These are phyloP conservation scores for Nephotettix cincticeps DNA, from an alignment of 1,140 invertebrate genomes.

Conservation along the genomic window DNA sequence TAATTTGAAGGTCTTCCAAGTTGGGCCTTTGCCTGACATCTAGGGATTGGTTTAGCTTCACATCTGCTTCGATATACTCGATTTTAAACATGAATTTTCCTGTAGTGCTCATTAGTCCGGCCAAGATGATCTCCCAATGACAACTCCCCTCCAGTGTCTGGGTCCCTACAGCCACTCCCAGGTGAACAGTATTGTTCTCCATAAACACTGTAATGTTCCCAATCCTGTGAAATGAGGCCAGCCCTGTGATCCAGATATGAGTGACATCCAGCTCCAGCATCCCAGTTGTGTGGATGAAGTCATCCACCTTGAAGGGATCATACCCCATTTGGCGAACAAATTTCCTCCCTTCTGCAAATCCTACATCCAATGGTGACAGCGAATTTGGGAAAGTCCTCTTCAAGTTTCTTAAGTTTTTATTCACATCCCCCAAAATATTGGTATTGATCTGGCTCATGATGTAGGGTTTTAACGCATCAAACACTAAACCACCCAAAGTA, in stretches of 20 bases:
- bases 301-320: constrained; percentile 67
- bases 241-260: constrained; percentile 73
- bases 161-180: constrained; percentile 70
- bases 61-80: constrained; percentile 61
- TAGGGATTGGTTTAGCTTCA: constrained; percentile 69
- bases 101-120: constrained; percentile 64
- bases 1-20: constrained; percentile 71
- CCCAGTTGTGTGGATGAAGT: constrained; percentile 68
- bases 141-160: constrained; percentile 72
- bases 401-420: constrained; percentile 42
- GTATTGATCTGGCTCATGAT: constrained; percentile 74
- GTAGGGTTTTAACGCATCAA: constrained; percentile 82
- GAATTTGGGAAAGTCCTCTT: constrained; percentile 75
- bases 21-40: constrained; percentile 70
- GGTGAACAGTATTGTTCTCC: constrained; percentile 65
- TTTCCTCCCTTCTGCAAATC: constrained; percentile 68
- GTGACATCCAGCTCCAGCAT: constrained; percentile 61
- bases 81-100: constrained; percentile 72
- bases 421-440: constrained; percentile 51
- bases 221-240: constrained; percentile 76
- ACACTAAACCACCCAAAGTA: constrained; percentile 73
- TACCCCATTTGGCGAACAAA: constrained; percentile 66
- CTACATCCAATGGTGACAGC: constrained; percentile 79
- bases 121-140: constrained; percentile 72
- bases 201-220: constrained; percentile 73